A percentile compares a stretch with the other conserved stretches of the same genome.
These are phyloP conservation scores for Melangyna quadrimaculata DNA, from an alignment of 2,888 invertebrate genomes.

Conservation along the genomic window DNA sequence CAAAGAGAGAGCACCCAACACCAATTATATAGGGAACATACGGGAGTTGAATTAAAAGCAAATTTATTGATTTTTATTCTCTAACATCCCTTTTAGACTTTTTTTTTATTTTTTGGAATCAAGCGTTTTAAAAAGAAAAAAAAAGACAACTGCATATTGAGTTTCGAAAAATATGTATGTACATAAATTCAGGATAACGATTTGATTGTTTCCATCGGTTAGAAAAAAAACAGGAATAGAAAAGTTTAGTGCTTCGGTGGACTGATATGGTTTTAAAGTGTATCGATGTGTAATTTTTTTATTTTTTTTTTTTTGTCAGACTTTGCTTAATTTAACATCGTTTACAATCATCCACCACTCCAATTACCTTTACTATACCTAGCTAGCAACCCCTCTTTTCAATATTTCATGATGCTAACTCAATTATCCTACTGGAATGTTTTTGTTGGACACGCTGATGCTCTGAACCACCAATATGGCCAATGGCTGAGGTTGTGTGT, in stretches of 20 bases:
- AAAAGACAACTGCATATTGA: background rate
- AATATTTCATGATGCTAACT: slow-evolving; percentile 10
- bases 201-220: slow-evolving; percentile 32
- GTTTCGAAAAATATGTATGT: background rate
- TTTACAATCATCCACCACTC: background rate
- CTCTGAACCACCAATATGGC: slow-evolving; percentile 1
- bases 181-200: slow-evolving; percentile 26
- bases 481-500: background rate
- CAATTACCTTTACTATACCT: too few relatives aligned
- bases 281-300: slow-evolving; percentile 34
- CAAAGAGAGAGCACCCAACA: background rate
- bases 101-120: background rate
- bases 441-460: slow-evolving; percentile 28
- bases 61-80: slow-evolving; percentile 57
- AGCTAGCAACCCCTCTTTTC: background rate
- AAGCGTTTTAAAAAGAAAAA: background rate
- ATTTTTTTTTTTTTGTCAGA: background rate
- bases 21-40: slow-evolving; percentile 15
- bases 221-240: background rate
- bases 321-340: slow-evolving; percentile 31
- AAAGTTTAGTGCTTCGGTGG: background rate
- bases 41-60: slow-evolving; percentile 50
- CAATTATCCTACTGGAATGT: slow-evolving; percentile 43
- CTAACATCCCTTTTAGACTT: background rate
- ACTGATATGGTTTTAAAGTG: background rate